Base-by-base conservation (phyloP, 1,140 invertebrate genomes). In the Atta texana region DNA sequence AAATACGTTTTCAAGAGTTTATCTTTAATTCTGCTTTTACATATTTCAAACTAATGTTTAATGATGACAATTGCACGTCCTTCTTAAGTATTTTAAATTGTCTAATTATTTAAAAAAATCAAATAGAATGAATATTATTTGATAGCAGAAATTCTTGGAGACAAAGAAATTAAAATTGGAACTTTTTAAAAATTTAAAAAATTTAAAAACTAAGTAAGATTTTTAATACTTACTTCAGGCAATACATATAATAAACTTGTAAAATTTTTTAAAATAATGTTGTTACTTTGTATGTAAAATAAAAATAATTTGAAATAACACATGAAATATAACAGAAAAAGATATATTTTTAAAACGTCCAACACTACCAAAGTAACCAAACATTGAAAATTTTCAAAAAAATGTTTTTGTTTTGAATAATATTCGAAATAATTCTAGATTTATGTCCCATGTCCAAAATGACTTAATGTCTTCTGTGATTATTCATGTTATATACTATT, bases 341-440 rank as follows among this genome's bases (percentile, higher is more conserved):
- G 51, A 3, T 53, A 53, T 5, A 24, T 59, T 24, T 59, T 59
- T 59, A 24, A 59, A 59, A 61, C 1, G 21, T n/a, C 21, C 0
- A 61, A 39, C 7, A 39, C 6, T 39, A 39, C 10, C 7, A 0
- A 64, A 64, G 18, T 64, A 34, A 2, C 3, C 5, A 63, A 31
- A 28, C 2, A 28, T 0, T n/a, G 0, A 14, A 39, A 4, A 8
- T 34, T 66, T 18, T 66, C 2, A 34, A 21, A 21, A 68, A 68
- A n/a, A n/a, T n/a, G n/a, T n/a, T 21, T 68, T 68, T 44, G 0
- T 3, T 21, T 39, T 31, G 64, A 44, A 68, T 66, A n/a, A 66
- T 21, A 68, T 44, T 68, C n/a, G n/a, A 14, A 44, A 68, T 34
- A 68, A 39, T 39, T 44, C 34, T 21, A 68, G 64, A 68, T 21